Evolutionary conservation across 2,797 vertebrate genomes (phyloP).

Genomic region (Aplochiton taeniatus): DNA sequence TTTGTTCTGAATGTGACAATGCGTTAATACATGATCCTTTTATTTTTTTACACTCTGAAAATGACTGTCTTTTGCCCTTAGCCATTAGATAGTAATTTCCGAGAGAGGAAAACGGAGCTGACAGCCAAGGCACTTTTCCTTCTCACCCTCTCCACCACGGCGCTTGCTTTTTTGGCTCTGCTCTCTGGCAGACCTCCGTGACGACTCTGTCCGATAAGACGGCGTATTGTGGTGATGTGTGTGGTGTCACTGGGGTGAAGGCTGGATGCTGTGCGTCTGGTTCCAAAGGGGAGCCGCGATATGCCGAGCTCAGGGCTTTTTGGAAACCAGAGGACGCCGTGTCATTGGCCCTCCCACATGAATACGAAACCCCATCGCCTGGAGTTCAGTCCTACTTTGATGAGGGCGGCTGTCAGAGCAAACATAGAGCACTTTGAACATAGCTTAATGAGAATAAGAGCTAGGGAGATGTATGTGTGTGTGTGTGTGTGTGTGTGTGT

Average conservation of each 20-base stretch:
- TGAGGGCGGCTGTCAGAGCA: slow-evolving; percentile 84
- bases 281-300: slow-evolving; percentile 72
- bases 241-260: slow-evolving; percentile 88
- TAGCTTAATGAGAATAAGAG: slow-evolving; percentile 34
- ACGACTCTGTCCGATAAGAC: slow-evolving; percentile 52
- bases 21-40: too few relatives aligned
- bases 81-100: too few relatives aligned
- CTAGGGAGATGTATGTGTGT: slow-evolving; percentile 37
- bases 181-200: slow-evolving; percentile 33
- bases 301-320: slow-evolving; percentile 77
- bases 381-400: slow-evolving; percentile 82
- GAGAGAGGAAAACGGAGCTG: too few relatives aligned
- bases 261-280: slow-evolving; percentile 80
- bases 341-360: slow-evolving; percentile 85
- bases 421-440: slow-evolving; percentile 68
- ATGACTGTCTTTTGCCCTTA: too few relatives aligned
- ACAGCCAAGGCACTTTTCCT: not conserved
- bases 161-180: not conserved
- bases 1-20: too few relatives aligned
- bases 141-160: slow-evolving; percentile 12
- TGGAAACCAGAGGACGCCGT: slow-evolving; percentile 86
- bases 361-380: slow-evolving; percentile 85
- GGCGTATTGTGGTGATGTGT: slow-evolving; percentile 44
- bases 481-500: slow-evolving; percentile 45
- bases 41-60: too few relatives aligned